Percentiles rank a stretch among this genome's conserved stretches.
phyloP scores from a whole-genome alignment of 2,113 vertebrate species.

The Sturnus vulgaris region DNA sequence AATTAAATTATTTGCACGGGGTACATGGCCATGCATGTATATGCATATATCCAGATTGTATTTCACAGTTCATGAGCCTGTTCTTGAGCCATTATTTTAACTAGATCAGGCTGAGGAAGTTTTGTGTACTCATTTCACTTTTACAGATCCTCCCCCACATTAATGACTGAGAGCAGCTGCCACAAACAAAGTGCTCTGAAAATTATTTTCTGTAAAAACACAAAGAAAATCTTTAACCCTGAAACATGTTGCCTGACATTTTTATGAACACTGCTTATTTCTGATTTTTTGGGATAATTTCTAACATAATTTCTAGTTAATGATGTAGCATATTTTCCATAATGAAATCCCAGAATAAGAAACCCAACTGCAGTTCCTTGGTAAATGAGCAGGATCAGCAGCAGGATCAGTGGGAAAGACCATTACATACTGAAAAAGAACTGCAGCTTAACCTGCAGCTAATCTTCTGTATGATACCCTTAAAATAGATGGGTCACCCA shows the following conservation, averaged over 20 bases:
- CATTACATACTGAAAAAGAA: neutral
- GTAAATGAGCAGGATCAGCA: neutral
- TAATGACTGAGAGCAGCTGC: conserved; percentile 11
- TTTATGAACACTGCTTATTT: neutral
- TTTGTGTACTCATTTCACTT: neutral
- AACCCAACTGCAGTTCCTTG: neutral
- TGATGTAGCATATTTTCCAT: neutral
- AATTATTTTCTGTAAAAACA: neutral
- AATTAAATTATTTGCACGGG: neutral
- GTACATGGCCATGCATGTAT: neutral
- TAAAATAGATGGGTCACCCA: neutral
- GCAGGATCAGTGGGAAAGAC: neutral
- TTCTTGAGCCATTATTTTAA: neutral
- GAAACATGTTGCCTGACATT: neutral
- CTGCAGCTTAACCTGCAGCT: neutral
- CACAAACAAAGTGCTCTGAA: neutral
- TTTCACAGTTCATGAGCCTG: neutral
- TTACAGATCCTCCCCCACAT: conserved; percentile 13
- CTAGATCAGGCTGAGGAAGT: neutral
- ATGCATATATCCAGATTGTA: neutral
- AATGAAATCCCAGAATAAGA: neutral
- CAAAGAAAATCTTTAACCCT: neutral
- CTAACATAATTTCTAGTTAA: neutral
- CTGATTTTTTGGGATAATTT: neutral
- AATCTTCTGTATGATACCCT: neutral